Conservation (phyloP, 1,140 invertebrate genomes). For the Cepaea nemoralis region DNA sequence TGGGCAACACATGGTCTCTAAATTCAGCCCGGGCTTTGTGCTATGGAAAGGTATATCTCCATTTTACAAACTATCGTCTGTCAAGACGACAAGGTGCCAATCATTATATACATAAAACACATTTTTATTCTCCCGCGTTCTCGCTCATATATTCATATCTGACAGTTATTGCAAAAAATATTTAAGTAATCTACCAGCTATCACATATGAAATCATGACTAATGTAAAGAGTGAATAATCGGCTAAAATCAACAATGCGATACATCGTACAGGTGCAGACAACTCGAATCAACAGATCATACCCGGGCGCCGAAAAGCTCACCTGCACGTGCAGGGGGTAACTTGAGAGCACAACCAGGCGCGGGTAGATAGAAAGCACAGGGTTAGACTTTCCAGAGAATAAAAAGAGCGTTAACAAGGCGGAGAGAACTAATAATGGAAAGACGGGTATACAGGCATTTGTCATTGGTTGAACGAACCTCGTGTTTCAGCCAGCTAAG, state of each 20-base stretch:
- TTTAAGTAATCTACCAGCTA: no score
- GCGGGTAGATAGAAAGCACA: background rate
- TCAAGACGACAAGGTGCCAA: no score
- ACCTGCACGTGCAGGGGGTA: background rate
- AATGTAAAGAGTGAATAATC: background rate
- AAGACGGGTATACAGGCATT: background rate
- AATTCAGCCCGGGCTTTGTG: no score
- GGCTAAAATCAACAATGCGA: background rate
- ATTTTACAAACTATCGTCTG: no score
- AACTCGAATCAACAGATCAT: background rate
- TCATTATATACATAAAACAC: no score
- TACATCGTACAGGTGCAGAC: background rate
- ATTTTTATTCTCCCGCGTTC: no score
- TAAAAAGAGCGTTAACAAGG: background rate
- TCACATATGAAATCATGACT: background rate
- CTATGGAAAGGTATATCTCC: no score
- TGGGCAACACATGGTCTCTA: no score
- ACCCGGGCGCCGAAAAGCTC: background rate
- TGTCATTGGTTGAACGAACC: background rate
- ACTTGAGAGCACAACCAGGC: background rate
- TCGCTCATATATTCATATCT: no score
- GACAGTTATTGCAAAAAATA: no score
- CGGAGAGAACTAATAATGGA: slow-evolving; percentile 4
- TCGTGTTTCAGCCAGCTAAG: background rate
- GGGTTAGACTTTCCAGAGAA: background rate